Conservation (phyloP, 2,797 vertebrate genomes). For the Characodon lateralis region DNA sequence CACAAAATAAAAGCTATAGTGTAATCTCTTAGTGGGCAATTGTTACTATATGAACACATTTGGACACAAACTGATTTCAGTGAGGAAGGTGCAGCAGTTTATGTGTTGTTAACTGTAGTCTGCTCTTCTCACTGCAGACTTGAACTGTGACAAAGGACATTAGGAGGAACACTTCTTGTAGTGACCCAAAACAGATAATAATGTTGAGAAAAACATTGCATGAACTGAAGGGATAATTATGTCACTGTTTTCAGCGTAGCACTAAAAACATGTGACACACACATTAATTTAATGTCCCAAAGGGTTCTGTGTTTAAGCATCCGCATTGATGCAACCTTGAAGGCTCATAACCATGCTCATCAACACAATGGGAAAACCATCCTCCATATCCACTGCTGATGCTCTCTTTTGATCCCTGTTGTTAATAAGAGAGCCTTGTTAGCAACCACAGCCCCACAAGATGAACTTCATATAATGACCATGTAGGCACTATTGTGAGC, state of each 20-base stretch:
- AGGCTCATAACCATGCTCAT: conserved; percentile 28
- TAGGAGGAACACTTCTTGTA: background rate
- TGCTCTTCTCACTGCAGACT: background rate
- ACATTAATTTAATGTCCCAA: conserved; percentile 13
- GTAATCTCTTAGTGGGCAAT: background rate
- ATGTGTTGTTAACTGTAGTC: background rate
- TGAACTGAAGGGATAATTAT: background rate
- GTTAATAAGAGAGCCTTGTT: conserved; percentile 62
- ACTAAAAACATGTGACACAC: background rate
- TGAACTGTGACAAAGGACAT: background rate
- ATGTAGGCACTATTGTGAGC: conserved; percentile 49
- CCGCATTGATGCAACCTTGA: conserved; percentile 14
- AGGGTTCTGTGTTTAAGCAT: conserved; percentile 18
- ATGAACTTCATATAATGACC: conserved; percentile 65
- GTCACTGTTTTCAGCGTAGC: background rate
- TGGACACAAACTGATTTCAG: background rate
- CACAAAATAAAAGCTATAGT: background rate
- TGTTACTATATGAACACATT: background rate
- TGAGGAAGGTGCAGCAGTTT: background rate
- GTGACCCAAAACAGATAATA: background rate
- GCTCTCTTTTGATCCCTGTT: conserved; percentile 39
- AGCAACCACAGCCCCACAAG: conserved; percentile 59
- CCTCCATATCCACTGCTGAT: conserved; percentile 37
- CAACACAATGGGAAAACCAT: conserved; percentile 26
- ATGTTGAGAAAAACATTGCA: background rate